Base-by-base conservation (phyloP, 2,888 invertebrate species). In the Timandra comae region DNA sequence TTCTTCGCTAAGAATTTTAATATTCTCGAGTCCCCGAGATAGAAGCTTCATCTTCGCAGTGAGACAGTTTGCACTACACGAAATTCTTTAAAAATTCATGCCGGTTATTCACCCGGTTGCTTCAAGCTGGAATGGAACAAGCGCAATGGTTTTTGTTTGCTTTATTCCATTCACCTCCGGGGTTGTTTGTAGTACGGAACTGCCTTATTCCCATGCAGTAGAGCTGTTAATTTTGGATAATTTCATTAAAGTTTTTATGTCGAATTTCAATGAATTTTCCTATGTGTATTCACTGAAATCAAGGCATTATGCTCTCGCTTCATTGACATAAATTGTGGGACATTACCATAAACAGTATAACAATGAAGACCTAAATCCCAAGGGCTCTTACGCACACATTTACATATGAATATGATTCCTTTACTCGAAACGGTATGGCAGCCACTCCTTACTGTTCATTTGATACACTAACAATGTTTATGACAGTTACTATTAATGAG, bases 31-130 rank as follows among this genome's bases (percentile, higher is more conserved):
- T 37, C 46, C 48, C 43, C 38, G 46, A 61, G 60, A 60, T 57
- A 52, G 56, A 46, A 46, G 56, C 56, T 65, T 62, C 68, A 67
- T 64, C 52, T 53, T 61, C 55, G 56, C 49, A 66, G 56, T 47
- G 35, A 49, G 56, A 52, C 56, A 66, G 63, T 67, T 69, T 63
- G 56, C 62, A 58, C 58, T 66, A 53, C 55, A 59, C 56, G 50
- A 56, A 60, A 58, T 57, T 56, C 53, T 61, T 75, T 68, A 62
- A 67, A 62, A 67, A 65, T 70, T 65, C 60, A 69, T 56, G 45
- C 30, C 38, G 55, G 64, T 58, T 57, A 62, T 68, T 70, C 56
- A 58, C 59, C 63, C 52, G 35, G 45, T 35, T 39, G 43, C 39
- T 46, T 31, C 24, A 45, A 46, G 44, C 40, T 35, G 50, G 49